Base-by-base conservation (phyloP, 2,888 invertebrate genomes). In the Monochamus alternatus region DNA sequence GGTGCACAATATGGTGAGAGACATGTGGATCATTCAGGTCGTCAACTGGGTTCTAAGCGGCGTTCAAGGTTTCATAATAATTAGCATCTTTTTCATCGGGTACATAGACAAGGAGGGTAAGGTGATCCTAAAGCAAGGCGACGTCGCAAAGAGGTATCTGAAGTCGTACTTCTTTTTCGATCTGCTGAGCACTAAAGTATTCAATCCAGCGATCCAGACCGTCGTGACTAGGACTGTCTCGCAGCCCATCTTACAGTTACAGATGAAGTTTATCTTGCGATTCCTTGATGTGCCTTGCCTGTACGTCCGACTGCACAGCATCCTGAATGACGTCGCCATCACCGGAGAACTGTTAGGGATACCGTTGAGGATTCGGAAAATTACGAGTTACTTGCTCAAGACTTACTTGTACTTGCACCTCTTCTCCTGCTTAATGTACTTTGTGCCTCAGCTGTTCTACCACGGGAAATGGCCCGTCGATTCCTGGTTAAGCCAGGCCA, bases 151-250 rank as follows among this genome's bases (percentile, higher is more conserved):
- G 9, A 71, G 73, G 3, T 83, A 83, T 72, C 59, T 83, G 59
- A 73, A n/a, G 38, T 79, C 82, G 0, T 83, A 78, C 55, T 81
- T 81, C 59, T 8, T 81, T 9, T 75, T 79, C 58, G 83, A 83
- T 9, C 3, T 47, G 47, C 3, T 47, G 7, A 12, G 9, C 3
- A 47, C 47, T 10, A 5, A 47, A 5, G 12, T 47, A 38, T 22
- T 31, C 22, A 1, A 32, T n/a, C 69, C 43, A 38, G 7, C 43
- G 12, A 7, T 30, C 3, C 22, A 43, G 5, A 38, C 7, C 7
- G 38, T 38, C 38, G 4, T 7, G 38, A 38, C 7, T 10, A 12
- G 32, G 9, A 3, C 12, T 44, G 7, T 4, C 14, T 12, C 0
- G 32, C 5, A 14, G 5, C 22, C 38, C 38, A 38, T 38, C 38